A percentile compares a stretch with the other conserved stretches of the same genome.
Evolutionary conservation across 2,888 invertebrate species (phyloP).

Genomic region (Uropetala carovei): DNA sequence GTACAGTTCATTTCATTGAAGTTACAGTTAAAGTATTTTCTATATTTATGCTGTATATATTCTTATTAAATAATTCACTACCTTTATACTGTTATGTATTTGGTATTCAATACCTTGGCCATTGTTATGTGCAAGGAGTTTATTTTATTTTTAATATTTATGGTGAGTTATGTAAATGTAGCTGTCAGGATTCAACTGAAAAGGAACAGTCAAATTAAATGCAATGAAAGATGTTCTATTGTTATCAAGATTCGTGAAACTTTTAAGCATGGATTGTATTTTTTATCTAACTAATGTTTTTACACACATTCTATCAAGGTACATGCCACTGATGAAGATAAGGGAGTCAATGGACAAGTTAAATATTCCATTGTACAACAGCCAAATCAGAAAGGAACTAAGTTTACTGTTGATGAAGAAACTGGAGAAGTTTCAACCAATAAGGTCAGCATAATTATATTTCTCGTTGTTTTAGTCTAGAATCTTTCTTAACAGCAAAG

Average conservation of each 20-base stretch:
- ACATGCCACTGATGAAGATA: slow-evolving; percentile 96
- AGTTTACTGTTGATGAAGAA: slow-evolving; percentile 96
- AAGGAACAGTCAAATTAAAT: background rate
- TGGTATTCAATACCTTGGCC: too few species aligned
- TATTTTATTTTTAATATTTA: slow-evolving; percentile 34
- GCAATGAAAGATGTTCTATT: background rate
- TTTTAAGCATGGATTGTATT: background rate
- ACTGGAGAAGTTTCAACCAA: slow-evolving; percentile 96
- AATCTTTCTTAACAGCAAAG: too few species aligned
- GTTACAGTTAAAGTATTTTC: too few species aligned
- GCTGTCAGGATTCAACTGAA: background rate
- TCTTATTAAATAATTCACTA: too few species aligned
- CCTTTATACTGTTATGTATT: too few species aligned
- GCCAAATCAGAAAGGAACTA: slow-evolving; percentile 95
- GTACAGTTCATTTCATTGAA: too few species aligned
- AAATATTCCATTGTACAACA: slow-evolving; percentile 98
- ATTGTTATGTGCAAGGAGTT: background rate
- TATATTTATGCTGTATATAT: too few species aligned
- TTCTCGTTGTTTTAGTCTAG: too few species aligned
- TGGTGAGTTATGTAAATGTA: background rate
- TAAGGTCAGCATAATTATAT: slow-evolving; percentile 77
- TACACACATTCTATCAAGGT: slow-evolving; percentile 70
- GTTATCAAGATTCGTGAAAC: background rate
- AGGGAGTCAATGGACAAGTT: slow-evolving; percentile 96
- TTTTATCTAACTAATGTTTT: background rate